Evolutionary conservation across 2,888 invertebrate genomes (phyloP).

Genomic region (Agrochola lychnidis): DNA sequence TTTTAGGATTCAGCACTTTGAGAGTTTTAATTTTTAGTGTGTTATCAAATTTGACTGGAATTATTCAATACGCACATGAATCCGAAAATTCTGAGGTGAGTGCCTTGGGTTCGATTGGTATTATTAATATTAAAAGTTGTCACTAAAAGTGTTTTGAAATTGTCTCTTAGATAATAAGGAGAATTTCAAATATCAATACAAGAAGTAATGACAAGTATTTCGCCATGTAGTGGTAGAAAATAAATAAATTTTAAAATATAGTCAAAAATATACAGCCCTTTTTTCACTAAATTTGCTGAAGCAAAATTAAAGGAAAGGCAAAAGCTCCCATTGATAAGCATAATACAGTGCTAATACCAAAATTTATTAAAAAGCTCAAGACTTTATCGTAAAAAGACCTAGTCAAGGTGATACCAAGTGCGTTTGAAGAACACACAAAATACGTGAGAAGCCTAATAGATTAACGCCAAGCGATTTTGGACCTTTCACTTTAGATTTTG

Average conservation of each 20-base stretch:
- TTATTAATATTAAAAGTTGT: background rate
- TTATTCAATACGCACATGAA: no score
- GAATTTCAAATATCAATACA: no score
- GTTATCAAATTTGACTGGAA: background rate
- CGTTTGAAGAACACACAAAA: slow-evolving; percentile 23
- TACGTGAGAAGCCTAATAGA: slow-evolving; percentile 36
- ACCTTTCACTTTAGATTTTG: slow-evolving; percentile 36
- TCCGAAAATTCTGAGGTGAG: no score
- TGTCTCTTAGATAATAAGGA: no score
- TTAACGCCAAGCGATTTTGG: slow-evolving; percentile 33
- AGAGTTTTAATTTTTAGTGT: slow-evolving; percentile 1
- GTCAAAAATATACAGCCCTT: background rate
- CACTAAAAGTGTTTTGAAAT: background rate
- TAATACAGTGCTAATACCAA: slow-evolving; percentile 29
- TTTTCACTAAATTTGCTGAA: slow-evolving; percentile 7
- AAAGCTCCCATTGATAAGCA: slow-evolving; percentile 24
- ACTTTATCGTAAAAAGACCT: slow-evolving; percentile 28
- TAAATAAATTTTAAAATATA: background rate
- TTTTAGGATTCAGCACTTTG: slow-evolving; percentile 1
- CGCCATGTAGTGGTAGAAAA: background rate
- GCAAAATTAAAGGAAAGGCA: slow-evolving; percentile 7
- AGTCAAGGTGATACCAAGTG: slow-evolving; percentile 39
- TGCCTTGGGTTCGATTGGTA: no score
- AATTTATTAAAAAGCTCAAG: slow-evolving; percentile 37
- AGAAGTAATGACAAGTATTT: background rate